Conservation (phyloP, 2,797 vertebrate genomes). For the Carcharodon carcharias region DNA sequence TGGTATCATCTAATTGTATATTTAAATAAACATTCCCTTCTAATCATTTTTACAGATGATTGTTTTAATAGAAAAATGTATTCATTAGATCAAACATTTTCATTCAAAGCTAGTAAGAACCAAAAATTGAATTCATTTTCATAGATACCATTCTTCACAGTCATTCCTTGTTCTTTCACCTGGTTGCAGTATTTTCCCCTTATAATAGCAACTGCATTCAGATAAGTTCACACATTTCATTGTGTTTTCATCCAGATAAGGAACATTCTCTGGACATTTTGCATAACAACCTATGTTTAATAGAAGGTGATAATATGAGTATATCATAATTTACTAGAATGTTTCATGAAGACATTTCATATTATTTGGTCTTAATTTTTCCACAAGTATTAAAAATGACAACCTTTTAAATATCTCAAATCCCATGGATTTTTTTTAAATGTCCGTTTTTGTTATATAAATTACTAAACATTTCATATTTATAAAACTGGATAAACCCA, state of each 20-base stretch:
- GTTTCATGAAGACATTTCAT: neutral
- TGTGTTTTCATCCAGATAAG: conserved; percentile 77
- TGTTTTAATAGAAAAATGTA: neutral
- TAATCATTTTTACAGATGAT: neutral
- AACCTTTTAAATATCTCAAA: neutral
- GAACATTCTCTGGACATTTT: conserved; percentile 63
- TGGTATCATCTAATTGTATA: neutral
- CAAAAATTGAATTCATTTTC: neutral
- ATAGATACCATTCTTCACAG: conserved; percentile 50
- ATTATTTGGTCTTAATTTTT: neutral
- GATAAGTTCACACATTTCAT: conserved; percentile 57
- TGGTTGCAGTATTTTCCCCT: conserved; percentile 28
- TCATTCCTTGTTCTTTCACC: conserved; percentile 43
- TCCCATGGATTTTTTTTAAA: neutral
- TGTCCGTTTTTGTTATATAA: neutral
- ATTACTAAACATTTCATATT: neutral
- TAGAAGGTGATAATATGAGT: neutral
- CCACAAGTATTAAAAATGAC: neutral
- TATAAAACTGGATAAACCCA: neutral
- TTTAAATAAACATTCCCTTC: neutral
- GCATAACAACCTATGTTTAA: conserved; percentile 77
- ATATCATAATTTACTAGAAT: neutral
- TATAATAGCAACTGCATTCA: conserved; percentile 34
- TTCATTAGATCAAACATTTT: neutral
- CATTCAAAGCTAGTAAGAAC: neutral